phyloP scores from a whole-genome alignment of 2,797 vertebrate genomes.

The Rhincodon typus region DNA sequence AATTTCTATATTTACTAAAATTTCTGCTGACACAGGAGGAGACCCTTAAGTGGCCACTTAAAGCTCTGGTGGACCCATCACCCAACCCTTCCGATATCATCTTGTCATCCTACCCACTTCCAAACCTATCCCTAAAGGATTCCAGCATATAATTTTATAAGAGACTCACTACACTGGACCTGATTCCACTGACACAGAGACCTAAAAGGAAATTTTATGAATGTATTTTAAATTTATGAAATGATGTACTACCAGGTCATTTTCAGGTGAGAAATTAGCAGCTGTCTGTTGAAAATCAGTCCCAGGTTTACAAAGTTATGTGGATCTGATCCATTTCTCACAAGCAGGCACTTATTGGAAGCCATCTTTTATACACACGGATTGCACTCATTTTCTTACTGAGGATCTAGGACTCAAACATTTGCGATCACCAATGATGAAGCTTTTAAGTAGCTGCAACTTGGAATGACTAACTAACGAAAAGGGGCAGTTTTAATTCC shows the following conservation, averaged over 20 bases:
- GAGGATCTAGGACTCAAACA: neutral
- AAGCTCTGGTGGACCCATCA: neutral
- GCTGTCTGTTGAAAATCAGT: neutral
- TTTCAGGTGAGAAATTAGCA: neutral
- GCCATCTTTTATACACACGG: neutral
- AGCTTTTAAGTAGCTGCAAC: neutral
- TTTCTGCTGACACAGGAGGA: neutral
- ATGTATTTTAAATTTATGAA: neutral
- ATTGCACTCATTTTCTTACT: neutral
- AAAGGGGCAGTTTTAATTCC: neutral
- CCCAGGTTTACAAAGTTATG: neutral
- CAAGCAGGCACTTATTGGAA: neutral
- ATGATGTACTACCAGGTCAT: neutral
- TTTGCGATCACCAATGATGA: neutral
- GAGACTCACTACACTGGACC: too few species aligned
- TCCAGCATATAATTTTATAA: neutral
- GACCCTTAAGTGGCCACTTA: neutral
- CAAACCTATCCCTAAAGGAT: neutral
- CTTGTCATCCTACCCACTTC: neutral
- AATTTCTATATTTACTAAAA: neutral
- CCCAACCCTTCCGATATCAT: neutral
- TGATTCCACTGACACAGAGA: neutral
- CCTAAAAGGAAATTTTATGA: neutral
- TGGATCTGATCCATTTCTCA: neutral
- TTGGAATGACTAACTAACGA: slow-evolving; percentile 2